These are phyloP conservation scores for Hylomyscus alleni DNA, from an alignment of 2,797 vertebrate species.

Conservation along the genomic window DNA sequence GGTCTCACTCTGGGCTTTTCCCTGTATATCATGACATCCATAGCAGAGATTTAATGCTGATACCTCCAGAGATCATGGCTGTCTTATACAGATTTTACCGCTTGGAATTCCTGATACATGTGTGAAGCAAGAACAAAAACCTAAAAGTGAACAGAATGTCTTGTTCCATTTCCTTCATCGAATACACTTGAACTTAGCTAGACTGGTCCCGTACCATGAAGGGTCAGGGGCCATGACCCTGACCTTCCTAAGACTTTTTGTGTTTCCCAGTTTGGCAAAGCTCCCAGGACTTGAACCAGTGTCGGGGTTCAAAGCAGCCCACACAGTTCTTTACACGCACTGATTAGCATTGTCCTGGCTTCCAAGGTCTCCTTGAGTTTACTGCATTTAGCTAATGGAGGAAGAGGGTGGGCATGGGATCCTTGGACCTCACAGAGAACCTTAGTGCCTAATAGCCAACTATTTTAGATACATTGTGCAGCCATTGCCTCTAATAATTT, in stretches of 20 bases:
- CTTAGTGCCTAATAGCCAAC: neutral
- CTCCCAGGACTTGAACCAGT: neutral
- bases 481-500: neutral
- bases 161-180: slow-evolving; percentile 53
- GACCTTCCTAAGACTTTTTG: neutral
- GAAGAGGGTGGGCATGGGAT: neutral
- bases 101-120: slow-evolving; percentile 2
- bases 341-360: neutral
- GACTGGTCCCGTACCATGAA: neutral
- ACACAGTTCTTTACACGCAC: neutral
- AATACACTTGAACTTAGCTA: neutral
- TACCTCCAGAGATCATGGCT: neutral
- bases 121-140: neutral
- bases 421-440: neutral
- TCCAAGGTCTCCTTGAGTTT: accelerated
- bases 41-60: neutral
- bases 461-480: neutral
- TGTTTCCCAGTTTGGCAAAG: slow-evolving; percentile 11
- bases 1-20: neutral
- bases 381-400: neutral
- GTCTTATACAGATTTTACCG: neutral
- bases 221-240: neutral
- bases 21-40: neutral
- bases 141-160: neutral
- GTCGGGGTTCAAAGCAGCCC: neutral